Conservation (phyloP, 2,888 invertebrate genomes). For the Cistogaster globosa region DNA sequence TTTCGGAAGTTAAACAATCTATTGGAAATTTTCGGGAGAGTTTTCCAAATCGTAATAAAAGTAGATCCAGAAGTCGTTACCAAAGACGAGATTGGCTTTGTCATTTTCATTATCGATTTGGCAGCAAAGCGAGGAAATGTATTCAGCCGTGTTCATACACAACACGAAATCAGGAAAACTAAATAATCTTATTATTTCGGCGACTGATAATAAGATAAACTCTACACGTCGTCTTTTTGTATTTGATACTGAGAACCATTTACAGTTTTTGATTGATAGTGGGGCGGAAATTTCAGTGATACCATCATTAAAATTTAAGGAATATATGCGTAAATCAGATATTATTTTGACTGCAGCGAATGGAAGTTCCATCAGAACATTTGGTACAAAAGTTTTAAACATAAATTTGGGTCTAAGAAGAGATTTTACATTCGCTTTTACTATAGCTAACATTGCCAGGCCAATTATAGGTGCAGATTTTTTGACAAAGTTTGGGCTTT, state of each 20-base stretch:
- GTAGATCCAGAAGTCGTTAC: neutral
- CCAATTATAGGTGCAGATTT: no score
- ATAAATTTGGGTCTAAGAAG: no score
- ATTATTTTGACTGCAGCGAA: neutral
- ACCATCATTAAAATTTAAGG: neutral
- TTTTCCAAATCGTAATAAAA: no score
- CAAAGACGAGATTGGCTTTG: neutral
- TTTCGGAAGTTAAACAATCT: neutral
- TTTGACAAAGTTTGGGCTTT: no score
- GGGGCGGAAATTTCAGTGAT: neutral
- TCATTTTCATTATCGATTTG: neutral
- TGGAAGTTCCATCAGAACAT: no score
- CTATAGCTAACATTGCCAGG: no score
- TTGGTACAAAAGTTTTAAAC: no score
- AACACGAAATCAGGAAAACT: no score
- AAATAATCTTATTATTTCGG: conserved; percentile 4
- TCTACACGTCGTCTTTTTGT: neutral
- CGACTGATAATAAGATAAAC: neutral
- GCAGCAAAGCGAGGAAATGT: neutral
- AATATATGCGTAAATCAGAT: neutral
- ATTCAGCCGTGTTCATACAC: neutral
- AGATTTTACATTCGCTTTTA: no score
- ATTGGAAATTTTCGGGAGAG: neutral
- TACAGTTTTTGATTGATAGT: neutral
- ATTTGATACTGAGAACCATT: neutral